phyloP scores from a whole-genome alignment of 2,797 vertebrate genomes.

The Pseudochirops cupreus region DNA sequence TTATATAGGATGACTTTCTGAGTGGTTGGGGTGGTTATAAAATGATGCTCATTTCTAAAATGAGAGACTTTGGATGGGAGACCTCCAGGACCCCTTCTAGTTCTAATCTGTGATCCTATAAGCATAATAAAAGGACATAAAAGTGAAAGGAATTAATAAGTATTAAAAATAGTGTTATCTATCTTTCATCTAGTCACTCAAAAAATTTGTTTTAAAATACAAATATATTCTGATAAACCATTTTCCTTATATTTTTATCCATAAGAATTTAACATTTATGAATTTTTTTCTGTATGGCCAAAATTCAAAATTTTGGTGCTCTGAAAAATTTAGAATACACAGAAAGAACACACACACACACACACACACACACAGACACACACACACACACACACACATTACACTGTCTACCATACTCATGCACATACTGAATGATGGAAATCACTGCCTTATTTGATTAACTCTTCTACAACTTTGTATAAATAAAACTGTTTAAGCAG shows the following conservation, averaged over 20 bases:
- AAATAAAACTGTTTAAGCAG: slow-evolving; percentile 35
- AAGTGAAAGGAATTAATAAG: not conserved
- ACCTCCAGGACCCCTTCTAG: not conserved
- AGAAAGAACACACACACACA: not conserved
- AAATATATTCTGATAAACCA: not conserved
- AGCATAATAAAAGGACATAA: not conserved
- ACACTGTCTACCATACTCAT: not conserved
- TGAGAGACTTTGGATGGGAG: not conserved
- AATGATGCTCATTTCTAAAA: not conserved
- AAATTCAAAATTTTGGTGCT: not conserved
- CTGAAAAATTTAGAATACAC: not conserved
- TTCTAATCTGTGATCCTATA: not conserved
- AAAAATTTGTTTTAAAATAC: not conserved
- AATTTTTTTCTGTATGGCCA: not conserved
- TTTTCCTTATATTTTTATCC: not conserved
- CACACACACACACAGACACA: not conserved
- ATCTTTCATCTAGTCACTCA: not conserved
- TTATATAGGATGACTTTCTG: not conserved
- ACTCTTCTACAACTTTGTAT: slow-evolving; percentile 54
- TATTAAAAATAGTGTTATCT: not conserved
- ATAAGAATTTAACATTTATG: not conserved
- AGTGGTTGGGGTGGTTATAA: not conserved
- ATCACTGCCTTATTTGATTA: slow-evolving; percentile 21
- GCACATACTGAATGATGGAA: slow-evolving; percentile 19
- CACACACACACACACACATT: not conserved